A percentile compares a stretch with the other conserved stretches of the same genome.
phyloP scores from a whole-genome alignment of 2,797 vertebrate genomes.

The Rhinatrema bivittatum region DNA sequence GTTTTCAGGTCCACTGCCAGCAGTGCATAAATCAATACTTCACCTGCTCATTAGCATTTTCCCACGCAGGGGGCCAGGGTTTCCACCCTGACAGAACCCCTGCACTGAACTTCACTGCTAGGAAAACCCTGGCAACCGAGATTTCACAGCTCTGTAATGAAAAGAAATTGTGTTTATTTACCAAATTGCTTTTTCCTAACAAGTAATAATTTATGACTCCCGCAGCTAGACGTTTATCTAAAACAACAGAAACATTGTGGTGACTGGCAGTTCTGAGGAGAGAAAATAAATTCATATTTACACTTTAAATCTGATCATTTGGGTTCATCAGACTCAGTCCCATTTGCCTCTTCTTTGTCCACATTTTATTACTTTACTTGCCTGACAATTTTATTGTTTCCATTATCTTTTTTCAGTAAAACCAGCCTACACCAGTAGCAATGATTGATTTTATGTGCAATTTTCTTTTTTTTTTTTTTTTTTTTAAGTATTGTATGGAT shows the following conservation, averaged over 20 bases:
- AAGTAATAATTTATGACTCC: slow-evolving; percentile 26
- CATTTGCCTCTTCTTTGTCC: not conserved
- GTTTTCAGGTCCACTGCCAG: too few relatives aligned
- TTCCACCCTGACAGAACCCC: too few relatives aligned
- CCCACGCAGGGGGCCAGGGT: too few relatives aligned
- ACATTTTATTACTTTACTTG: too few relatives aligned
- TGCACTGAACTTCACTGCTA: too few relatives aligned
- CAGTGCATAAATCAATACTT: too few relatives aligned
- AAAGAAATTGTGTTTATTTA: too few relatives aligned
- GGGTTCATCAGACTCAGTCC: not conserved
- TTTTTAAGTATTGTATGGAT: slow-evolving; percentile 33
- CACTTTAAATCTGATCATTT: slow-evolving; percentile 16
- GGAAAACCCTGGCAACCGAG: too few relatives aligned
- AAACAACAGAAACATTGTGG: slow-evolving; percentile 30
- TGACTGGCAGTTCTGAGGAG: slow-evolving; percentile 12
- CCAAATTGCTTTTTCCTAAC: slow-evolving; percentile 14
- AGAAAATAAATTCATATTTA: slow-evolving; percentile 31
- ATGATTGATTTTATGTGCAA: slow-evolving; percentile 17
- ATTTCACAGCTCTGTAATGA: too few relatives aligned
- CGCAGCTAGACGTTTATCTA: slow-evolving; percentile 2
- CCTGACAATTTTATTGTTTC: not conserved
- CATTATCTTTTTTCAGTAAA: slow-evolving; percentile 9
- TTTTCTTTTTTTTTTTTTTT: too few relatives aligned
- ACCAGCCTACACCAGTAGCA: not conserved
- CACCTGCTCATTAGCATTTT: too few relatives aligned